A percentile compares a stretch with the other conserved stretches of the same genome.
Conservation (phyloP, 2,888 invertebrate genomes). For the Noctua pronuba region DNA sequence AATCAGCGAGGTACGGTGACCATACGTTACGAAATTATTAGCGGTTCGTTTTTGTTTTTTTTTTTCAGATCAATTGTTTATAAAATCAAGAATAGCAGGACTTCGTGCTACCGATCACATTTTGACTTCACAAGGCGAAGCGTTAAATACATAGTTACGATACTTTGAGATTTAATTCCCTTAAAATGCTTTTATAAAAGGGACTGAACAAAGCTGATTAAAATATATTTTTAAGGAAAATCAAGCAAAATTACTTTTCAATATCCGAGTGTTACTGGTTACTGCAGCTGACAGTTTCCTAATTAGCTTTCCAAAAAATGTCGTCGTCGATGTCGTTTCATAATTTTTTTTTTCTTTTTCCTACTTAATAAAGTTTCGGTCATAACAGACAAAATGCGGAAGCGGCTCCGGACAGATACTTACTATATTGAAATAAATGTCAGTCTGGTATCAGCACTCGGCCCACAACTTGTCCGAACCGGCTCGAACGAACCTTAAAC, state of each 20-base stretch:
- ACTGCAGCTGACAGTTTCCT: constrained; percentile 20
- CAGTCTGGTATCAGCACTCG: not conserved
- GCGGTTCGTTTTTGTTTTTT: not conserved
- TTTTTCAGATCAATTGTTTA: not conserved
- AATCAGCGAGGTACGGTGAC: constrained; percentile 51
- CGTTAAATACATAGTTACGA: not conserved
- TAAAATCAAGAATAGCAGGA: not conserved
- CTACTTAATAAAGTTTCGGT: not conserved
- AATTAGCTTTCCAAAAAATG: constrained; percentile 6
- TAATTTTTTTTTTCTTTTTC: not conserved
- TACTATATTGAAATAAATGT: not conserved
- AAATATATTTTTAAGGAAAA: not conserved
- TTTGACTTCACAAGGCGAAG: not conserved
- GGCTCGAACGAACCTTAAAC: not conserved
- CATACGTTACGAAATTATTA: not conserved
- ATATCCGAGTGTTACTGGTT: not conserved
- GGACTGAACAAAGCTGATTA: not conserved
- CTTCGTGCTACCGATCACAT: not conserved
- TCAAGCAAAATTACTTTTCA: not conserved
- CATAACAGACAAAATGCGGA: not conserved
- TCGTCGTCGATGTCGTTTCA: not conserved
- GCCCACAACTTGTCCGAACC: not conserved
- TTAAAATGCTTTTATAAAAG: not conserved
- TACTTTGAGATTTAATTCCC: not conserved
- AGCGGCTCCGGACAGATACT: not conserved